These are phyloP conservation scores for Micronycteris hirsuta DNA, from an alignment of 2,113 vertebrate genomes.

Conservation along the genomic window DNA sequence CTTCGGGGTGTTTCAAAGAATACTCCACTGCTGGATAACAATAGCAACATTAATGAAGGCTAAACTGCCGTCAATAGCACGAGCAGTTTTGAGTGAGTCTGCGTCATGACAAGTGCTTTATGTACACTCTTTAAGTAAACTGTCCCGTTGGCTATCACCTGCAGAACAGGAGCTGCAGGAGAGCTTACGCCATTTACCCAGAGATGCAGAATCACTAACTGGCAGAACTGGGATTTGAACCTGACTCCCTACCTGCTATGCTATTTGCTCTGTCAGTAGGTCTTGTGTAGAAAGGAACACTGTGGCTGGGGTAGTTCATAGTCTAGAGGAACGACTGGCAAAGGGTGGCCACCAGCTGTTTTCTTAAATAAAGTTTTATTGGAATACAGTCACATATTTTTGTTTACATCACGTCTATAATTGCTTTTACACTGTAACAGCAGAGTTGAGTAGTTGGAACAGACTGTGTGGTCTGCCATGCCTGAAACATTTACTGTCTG, in stretches of 20 bases:
- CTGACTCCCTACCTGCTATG: background rate
- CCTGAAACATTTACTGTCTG: background rate
- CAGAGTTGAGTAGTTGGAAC: background rate
- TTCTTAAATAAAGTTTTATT: constrained; percentile 12
- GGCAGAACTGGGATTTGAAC: background rate
- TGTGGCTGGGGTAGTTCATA: background rate
- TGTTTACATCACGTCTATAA: background rate
- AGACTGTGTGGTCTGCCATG: background rate
- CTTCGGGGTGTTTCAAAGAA: background rate
- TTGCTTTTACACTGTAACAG: background rate
- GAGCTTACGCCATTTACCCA: background rate
- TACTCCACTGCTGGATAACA: background rate
- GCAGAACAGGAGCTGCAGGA: background rate
- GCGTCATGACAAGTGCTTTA: background rate
- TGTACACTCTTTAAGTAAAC: background rate
- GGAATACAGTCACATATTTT: background rate
- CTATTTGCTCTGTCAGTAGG: background rate
- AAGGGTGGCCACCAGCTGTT: background rate
- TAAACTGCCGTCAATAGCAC: too few species aligned
- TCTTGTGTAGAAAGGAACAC: background rate
- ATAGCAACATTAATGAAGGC: background rate
- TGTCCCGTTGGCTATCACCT: accelerated
- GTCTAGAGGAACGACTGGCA: background rate
- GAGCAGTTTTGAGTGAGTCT: background rate
- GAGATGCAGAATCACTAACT: background rate